Base-by-base conservation (phyloP, 2,888 invertebrate genomes). In the Oeneis ivallda region DNA sequence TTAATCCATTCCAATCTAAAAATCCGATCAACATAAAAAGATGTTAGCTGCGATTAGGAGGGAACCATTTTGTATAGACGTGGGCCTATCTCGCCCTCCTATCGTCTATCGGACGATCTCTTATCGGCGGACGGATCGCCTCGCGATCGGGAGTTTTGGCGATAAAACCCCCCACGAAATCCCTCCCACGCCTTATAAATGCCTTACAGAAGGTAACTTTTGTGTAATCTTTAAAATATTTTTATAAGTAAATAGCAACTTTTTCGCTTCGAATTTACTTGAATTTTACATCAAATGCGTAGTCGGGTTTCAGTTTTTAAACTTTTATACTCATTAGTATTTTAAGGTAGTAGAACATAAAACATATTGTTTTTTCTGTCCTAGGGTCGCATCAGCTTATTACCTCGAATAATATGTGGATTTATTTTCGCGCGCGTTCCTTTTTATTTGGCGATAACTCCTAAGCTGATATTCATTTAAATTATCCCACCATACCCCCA, bases 11-110 rank as follows among this genome's bases (percentile, higher is more conserved):
- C 50, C 50, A 64, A 69, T 69, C 67, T 67, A 65, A 67, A 65
- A 69, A 69, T 65, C 56, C 69, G 67, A 69, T 69, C 69, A 65
- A 62, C 62, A 59, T 60, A 75, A 69, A 69, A 57, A 73, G 86
- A 87, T 87, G 72, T 77, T 73, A 70, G 73, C 69, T 65, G 72
- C 73, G 87, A 87, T 86, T 82, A 77, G 70, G 72, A 74, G 82
- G 79, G 81, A 83, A 84, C 83, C 85, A 77, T 82, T 85, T 82
- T 84, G 78, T 79, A 82, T 82, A 84, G 86, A 86, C 84, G 85
- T 64, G 67, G 66, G 68, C 68, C 79, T 73, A 85, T 85, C 74
- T 64, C 60, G 49, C 47, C 49, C 60, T 60, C 54, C 64, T 72
- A 76, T 76, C 75, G 67, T 58, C 49, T 60, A 69, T 67, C 69